Evolutionary conservation across 2,888 invertebrate species (phyloP), one percentile per base, ranked within the genome.

Genomic region (Bombyx huttoni): DNA sequence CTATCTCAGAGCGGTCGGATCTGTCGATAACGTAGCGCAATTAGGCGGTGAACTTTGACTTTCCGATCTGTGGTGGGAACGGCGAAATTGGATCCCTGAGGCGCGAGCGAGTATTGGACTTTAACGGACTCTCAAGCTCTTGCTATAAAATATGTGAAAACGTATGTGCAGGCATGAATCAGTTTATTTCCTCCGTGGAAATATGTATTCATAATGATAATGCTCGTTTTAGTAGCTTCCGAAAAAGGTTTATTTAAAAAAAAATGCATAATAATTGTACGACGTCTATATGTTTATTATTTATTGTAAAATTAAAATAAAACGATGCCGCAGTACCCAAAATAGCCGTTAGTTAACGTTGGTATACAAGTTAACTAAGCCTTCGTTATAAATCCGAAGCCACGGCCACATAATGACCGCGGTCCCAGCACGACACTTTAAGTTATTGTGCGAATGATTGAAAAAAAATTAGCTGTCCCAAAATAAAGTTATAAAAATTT

Each of bases 11-110:
- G 83, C 84, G 82, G 64, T 74, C 60, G 67, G 81, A 81, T 81
- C 79, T 77, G 72, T 78, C 81, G 85, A 82, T 82, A 80, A 75
- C 77, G 75, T 79, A 67, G 76, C 75, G 76, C 79, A 85, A 85
- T 87, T 86, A 87, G 81, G 67, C 77, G 68, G 61, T 81, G 86
- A 88, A 78, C 88, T 87, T 75, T 86, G 85, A 83, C 86, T 69
- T 69, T 55, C 71, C 69, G 80, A 85, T 84, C 83, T 82, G 82
- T 81, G 77, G 85, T 87, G 86, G 81, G 88, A 87, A 86, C 68
- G 65, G 74, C 74, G 73, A 80, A 79, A 79, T 78, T 75, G 68
- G 73, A 72, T 64, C 70, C 70, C 45, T 14, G 24, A 24, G 35
- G 48, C 50, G 35, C 40, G 40, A 35, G 34, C 35, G 47, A 12